phyloP scores from a whole-genome alignment of 2,113 vertebrate species.

The Hiodon alosoides region DNA sequence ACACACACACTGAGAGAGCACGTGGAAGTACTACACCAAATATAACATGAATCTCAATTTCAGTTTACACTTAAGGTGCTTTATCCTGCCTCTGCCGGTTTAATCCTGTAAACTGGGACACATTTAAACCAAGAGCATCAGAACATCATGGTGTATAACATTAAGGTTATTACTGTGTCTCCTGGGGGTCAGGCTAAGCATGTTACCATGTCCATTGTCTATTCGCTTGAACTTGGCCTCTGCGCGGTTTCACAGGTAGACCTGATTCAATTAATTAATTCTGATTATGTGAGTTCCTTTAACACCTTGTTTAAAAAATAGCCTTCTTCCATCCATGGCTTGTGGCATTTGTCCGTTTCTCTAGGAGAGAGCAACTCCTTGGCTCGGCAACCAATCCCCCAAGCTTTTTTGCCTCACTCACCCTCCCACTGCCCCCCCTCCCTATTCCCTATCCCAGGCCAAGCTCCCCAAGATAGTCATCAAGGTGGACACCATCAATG shows the following conservation, averaged over 20 bases:
- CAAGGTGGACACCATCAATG: conserved; percentile 82
- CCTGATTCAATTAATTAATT: too few relatives aligned
- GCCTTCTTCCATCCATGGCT: too few relatives aligned
- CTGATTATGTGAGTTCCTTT: too few relatives aligned
- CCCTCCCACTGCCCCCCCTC: background rate
- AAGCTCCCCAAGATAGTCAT: conserved; percentile 81
- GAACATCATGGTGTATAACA: conserved; percentile 17
- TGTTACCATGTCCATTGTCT: background rate
- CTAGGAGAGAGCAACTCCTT: too few relatives aligned
- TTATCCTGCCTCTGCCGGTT: background rate
- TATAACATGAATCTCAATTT: too few relatives aligned
- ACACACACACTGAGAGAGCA: background rate
- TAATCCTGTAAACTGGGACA: conserved; percentile 22
- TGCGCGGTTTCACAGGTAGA: too few relatives aligned
- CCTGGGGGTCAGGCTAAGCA: background rate
- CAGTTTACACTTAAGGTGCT: background rate
- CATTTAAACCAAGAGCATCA: background rate
- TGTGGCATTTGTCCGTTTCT: too few relatives aligned
- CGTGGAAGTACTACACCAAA: too few relatives aligned
- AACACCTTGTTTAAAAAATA: too few relatives aligned
- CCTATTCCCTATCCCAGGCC: conserved; percentile 53
- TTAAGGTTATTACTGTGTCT: background rate
- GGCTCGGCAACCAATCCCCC: background rate
- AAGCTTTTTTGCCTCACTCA: background rate
- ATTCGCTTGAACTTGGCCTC: too few relatives aligned